A percentile compares a stretch with the other conserved stretches of the same genome.
Evolutionary conservation across 2,888 invertebrate genomes (phyloP).

Genomic region (Carpatolechia fugitivella): DNA sequence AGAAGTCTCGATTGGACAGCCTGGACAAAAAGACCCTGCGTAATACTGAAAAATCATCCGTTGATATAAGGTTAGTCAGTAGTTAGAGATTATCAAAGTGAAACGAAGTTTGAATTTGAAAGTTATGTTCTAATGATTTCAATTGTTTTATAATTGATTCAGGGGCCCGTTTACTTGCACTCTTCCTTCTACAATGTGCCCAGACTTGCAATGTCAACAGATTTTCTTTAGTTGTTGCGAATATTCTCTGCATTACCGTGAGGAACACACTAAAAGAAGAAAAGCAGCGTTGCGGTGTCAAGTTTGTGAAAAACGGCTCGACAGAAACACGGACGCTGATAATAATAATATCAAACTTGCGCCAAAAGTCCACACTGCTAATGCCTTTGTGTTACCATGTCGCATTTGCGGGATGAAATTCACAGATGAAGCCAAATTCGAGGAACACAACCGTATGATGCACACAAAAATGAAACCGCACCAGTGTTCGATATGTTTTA

Average conservation of each 20-base stretch:
- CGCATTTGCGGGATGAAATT: conserved; percentile 57
- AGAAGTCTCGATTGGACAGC: conserved; percentile 42
- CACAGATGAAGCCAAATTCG: conserved; percentile 48
- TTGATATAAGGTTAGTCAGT: conserved; percentile 54
- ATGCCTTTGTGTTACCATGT: conserved; percentile 49
- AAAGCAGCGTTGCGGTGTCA: conserved; percentile 70
- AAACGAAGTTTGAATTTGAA: background rate
- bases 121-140: background rate
- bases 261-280: conserved; percentile 69
- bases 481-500: conserved; percentile 63
- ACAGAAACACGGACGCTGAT: conserved; percentile 47
- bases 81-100: background rate
- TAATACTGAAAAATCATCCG: conserved; percentile 48
- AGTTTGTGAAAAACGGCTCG: conserved; percentile 70
- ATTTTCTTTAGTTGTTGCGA: conserved; percentile 72
- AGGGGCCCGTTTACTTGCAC: conserved; percentile 73
- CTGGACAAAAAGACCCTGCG: conserved; percentile 38
- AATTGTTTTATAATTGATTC: too few relatives aligned
- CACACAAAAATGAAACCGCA: conserved; percentile 68
- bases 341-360: conserved; percentile 29
- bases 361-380: conserved; percentile 34
- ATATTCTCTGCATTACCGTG: conserved; percentile 68
- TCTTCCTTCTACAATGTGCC: conserved; percentile 54
- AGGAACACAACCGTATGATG: conserved; percentile 59
- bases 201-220: conserved; percentile 62